Base-by-base conservation (phyloP, 2,797 vertebrate species). In the Phrynocephalus forsythii region DNA sequence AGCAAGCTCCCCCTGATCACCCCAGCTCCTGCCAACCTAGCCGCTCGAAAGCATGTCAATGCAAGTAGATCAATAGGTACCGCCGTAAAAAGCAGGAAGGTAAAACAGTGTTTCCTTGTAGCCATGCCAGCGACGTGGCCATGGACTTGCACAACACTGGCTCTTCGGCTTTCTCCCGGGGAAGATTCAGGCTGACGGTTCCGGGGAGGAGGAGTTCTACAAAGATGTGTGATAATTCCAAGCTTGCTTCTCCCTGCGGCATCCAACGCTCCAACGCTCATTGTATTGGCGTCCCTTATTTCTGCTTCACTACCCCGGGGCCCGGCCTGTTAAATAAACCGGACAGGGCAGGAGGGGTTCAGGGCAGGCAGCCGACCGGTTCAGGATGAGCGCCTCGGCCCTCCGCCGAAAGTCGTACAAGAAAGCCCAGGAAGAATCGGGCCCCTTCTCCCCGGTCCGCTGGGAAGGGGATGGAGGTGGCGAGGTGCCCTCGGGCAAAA, bases 401-500 rank as follows among this genome's bases (percentile, higher is more conserved):
- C 5, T 66, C 77, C 60, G 66, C 33, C 82, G 78, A 75, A 84
- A 90, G 85, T 87, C 33, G 9, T 78, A 87, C 52, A 92, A 84
- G 67, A 82, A 91, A 85, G 89, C 82, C 38, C 79, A 90, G 28
- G 84, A 83, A 69, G 84, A 88, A 11, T 56, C 76, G 0, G 86
- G 82, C 5, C 84, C 79, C 9, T 87, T 84, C 33, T 38, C 75
- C 30, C 83, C 78, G 0, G 73, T 48, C 5, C 83, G 22, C 18
- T 90, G 89, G 89, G 83, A 88, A 0, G 80, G 20, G 13, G 79
- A 66, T 0, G 50, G 44, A 11, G 60, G 66, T 2, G 63, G 63
- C 16, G 82, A 91, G 38, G 33, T 92, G 18, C 89, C 85, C 50
- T 83, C 88, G 44, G 81, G 90, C 79, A 94, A 94, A 52, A 69